Conservation (phyloP, 2,888 invertebrate genomes). For the Balanococcus diminutus region DNA sequence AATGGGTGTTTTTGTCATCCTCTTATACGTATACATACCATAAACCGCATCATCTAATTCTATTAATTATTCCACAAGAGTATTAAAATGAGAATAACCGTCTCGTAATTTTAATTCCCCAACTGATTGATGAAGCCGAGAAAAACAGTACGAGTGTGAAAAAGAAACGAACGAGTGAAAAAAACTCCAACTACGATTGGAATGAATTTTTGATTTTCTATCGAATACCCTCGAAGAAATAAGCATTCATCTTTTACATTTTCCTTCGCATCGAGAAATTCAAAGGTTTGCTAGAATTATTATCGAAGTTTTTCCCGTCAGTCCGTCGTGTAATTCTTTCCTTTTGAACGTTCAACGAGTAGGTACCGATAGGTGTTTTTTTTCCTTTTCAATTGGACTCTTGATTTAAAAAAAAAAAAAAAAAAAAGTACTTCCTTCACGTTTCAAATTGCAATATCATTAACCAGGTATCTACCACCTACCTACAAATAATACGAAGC, state of each 20-base stretch:
- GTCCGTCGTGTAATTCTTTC: background rate
- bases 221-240: background rate
- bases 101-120: too few species aligned
- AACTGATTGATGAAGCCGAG: too few species aligned
- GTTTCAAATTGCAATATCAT: background rate
- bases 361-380: background rate
- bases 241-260: background rate
- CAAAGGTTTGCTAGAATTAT: background rate
- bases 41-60: too few species aligned
- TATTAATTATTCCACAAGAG: too few species aligned
- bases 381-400: background rate
- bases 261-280: background rate
- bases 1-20: too few species aligned
- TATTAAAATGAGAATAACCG: too few species aligned
- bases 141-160: too few species aligned
- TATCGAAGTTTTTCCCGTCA: background rate
- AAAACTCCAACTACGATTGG: background rate
- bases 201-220: background rate
- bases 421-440: background rate
- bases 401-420: too few species aligned
- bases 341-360: background rate
- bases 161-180: background rate
- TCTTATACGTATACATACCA: too few species aligned
- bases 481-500: background rate
- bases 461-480: background rate